phyloP scores from a whole-genome alignment of 2,113 vertebrate species.

The Nannospalax galili region DNA sequence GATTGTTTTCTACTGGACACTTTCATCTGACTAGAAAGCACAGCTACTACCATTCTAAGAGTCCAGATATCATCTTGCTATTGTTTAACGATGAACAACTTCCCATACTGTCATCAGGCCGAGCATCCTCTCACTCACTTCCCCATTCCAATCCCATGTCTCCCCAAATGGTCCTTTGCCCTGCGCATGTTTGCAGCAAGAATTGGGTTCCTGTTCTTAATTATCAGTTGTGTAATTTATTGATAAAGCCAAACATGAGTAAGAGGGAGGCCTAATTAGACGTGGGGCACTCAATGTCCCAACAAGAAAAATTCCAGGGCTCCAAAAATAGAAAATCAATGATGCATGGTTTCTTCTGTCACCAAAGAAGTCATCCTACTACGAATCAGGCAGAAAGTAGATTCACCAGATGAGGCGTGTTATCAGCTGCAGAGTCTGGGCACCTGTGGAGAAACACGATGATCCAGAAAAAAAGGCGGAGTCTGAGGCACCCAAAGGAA shows the following conservation, averaged over 20 bases:
- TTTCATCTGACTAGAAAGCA: neutral
- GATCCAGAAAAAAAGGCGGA: constrained; percentile 69
- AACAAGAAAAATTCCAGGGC: constrained; percentile 78
- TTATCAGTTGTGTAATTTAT: constrained; percentile 80
- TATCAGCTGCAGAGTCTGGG: constrained; percentile 64
- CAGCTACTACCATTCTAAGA: neutral
- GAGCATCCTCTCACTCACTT: neutral
- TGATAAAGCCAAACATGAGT: constrained; percentile 78
- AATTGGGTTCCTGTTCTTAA: constrained; percentile 70
- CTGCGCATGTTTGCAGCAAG: neutral
- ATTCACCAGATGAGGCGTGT: constrained; percentile 82
- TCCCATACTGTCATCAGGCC: neutral
- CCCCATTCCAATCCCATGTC: neutral
- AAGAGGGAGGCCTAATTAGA: constrained; percentile 79
- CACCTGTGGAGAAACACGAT: constrained; percentile 76
- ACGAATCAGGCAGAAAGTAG: constrained; percentile 80
- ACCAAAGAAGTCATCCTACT: constrained; percentile 77
- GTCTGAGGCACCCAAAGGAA: constrained; percentile 71
- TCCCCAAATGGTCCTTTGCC: neutral
- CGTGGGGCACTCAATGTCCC: constrained; percentile 72
- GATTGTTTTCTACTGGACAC: neutral
- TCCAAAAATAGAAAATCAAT: constrained; percentile 83
- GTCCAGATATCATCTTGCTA: neutral
- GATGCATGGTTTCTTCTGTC: constrained; percentile 84
- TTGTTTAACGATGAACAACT: constrained; percentile 16